Evolutionary conservation across 2,113 vertebrate species (phyloP), one percentile per base, ranked within the genome.

Genomic region (Mystacornis crossleyi): DNA sequence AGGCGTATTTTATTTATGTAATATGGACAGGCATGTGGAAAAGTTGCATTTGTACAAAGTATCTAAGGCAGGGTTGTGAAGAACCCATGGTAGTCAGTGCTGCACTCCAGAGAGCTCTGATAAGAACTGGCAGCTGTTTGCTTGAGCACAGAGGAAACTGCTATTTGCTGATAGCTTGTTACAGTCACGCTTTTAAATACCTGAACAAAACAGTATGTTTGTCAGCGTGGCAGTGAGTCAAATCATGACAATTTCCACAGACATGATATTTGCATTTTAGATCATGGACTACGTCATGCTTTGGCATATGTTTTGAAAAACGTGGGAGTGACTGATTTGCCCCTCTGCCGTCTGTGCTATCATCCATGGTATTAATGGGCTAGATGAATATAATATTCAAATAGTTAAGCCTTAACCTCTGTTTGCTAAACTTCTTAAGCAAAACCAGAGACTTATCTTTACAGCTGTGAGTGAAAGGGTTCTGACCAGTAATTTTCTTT

Each of bases 161-260:
- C 34, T 89, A 7, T 89, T 92, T 97, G 54, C 89, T 78, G 83
- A 95, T 90, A 86, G 47, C 51, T 93, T 92, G 75, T 95, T 81
- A 70, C 55, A 89, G 51, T 71, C 71, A 71, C 3, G 26, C 42
- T 62, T 95, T 89, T 86, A 92, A 95, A 96, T 67, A 90, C 42
- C 60, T 81, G 82, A 96, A 95, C 89, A 95, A 95, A 97, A 72
- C 51, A 81, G 8, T 25, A 9, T 65, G 51, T 92, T 95, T 93
- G 82, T 81, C 79, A 95, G 82, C 1, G 0, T 33, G 64, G 60
- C 72, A 84, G 58, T 84, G 89, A 90, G 51, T 81, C 54, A 81
- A 71, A 90, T 86, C 58, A 90, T 38, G 64, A 77, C 74, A 80
- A 50, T 92, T 95, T 90, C 55, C 72, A 70, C 20, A 86, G 55